Conservation (phyloP, 2,888 invertebrate species). For the Meandrusa payeni region DNA sequence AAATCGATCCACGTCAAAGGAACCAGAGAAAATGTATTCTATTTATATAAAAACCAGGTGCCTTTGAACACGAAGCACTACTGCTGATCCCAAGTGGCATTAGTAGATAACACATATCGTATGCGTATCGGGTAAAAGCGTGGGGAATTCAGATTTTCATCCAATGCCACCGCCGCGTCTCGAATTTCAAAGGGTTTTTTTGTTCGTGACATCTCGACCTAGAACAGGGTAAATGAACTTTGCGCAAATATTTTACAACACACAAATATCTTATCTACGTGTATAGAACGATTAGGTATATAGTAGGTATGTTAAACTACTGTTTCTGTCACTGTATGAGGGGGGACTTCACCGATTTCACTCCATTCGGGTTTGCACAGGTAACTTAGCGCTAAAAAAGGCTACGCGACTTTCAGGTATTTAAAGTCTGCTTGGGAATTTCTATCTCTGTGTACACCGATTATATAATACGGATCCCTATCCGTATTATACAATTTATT, state of each 20-base stretch:
- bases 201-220: conserved; percentile 40
- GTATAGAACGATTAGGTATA: too few relatives aligned
- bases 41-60: conserved; percentile 65
- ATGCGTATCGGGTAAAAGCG: conserved; percentile 75
- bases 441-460: too few relatives aligned
- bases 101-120: conserved; percentile 71
- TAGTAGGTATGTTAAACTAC: too few relatives aligned
- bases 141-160: conserved; percentile 75
- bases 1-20: conserved; percentile 35
- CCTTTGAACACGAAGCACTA: conserved; percentile 77
- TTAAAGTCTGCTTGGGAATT: too few relatives aligned
- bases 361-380: too few relatives aligned
- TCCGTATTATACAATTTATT: too few relatives aligned
- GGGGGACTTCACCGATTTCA: too few relatives aligned
- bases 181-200: conserved; percentile 76
- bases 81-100: conserved; percentile 70
- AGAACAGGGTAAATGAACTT: conserved; percentile 31
- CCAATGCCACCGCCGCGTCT: conserved; percentile 52
- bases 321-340: too few relatives aligned
- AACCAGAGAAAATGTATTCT: conserved; percentile 54
- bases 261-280: too few relatives aligned
- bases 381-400: too few relatives aligned
- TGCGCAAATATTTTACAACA: conserved; percentile 27
- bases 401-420: too few relatives aligned
- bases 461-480: too few relatives aligned